Percentiles rank a stretch among this genome's conserved stretches.
Evolutionary conservation across 2,888 invertebrate species (phyloP).

Genomic region (Catocala sponsa): DNA sequence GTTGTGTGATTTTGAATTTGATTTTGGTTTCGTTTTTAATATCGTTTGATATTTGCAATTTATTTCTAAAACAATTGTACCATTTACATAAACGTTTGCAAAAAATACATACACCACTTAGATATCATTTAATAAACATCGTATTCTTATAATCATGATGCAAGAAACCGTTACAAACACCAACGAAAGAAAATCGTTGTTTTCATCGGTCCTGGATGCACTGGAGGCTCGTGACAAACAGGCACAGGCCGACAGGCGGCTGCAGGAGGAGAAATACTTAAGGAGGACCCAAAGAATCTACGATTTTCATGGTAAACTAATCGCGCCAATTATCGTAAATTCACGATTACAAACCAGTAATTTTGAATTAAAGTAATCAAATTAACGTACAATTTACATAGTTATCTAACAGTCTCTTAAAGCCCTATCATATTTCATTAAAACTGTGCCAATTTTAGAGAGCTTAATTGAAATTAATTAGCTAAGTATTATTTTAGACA

Average conservation of each 20-base stretch:
- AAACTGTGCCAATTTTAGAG: neutral
- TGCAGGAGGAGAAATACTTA: slow-evolving; percentile 80
- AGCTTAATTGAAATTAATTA: neutral
- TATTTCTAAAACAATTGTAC: slow-evolving; percentile 25
- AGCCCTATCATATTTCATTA: neutral
- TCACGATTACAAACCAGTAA: slow-evolving; percentile 2
- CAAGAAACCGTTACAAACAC: slow-evolving; percentile 85
- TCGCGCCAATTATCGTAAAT: slow-evolving; percentile 18
- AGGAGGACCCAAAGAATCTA: slow-evolving; percentile 81
- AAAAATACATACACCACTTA: slow-evolving; percentile 12
- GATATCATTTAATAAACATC: slow-evolving; percentile 22
- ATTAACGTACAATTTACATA: slow-evolving; percentile 1
- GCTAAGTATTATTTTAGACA: neutral
- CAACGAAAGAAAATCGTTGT: slow-evolving; percentile 79
- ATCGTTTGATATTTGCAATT: slow-evolving; percentile 47
- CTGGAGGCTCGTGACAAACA: slow-evolving; percentile 77
- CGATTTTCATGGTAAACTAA: slow-evolving; percentile 78
- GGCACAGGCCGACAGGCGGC: slow-evolving; percentile 73
- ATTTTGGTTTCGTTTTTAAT: slow-evolving; percentile 61
- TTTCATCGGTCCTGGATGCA: slow-evolving; percentile 80
- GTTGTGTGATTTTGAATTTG: slow-evolving; percentile 73
- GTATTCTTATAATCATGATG: slow-evolving; percentile 68
- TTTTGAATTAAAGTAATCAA: slow-evolving; percentile 38
- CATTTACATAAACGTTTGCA: slow-evolving; percentile 15
- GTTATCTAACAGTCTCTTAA: neutral